Evolutionary conservation across 2,797 vertebrate species (phyloP), one percentile per base, ranked within the genome.

Genomic region (Tokudaia muenninki): DNA sequence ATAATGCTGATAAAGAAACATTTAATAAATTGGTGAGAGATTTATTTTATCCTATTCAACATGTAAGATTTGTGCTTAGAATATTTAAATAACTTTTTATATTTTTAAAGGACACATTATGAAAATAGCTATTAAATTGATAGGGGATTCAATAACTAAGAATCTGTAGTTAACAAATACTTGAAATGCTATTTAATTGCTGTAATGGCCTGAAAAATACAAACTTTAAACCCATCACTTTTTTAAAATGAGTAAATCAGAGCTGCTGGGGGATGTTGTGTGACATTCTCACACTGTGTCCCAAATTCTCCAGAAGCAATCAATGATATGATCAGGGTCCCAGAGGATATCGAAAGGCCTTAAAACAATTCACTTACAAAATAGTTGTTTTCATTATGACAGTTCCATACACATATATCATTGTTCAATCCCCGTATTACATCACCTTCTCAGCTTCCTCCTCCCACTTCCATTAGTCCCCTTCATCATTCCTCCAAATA

Each of bases 41-140:
- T 59, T 8, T 75, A 72, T 77, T 83, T 44, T 37, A 44, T 92
- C 14, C 21, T 70, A 57, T n/a, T 22, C 57, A 79, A 79, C 22
- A 70, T 1, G 21, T 26, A 52, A 8, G n/a, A 44, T 57, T 77
- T 29, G 17, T 72, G 77, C 87, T 92, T 61, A 83, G 19, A 93
- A 61, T 75, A 90, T 52, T 77, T 70, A 82, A 87, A 92, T n/a
- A 89, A 52, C 22, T 17, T 2, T 6, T 61, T 61, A 61, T 74
- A 47, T 7, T 50, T 78, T 6, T 37, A 90, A 82, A 86, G 87
- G 5, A 61, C 29, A 90, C 59, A 34, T 13, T 74, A 26, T 6
- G 37, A 47, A 74, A 92, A 91, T 57, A 21, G 26, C 22, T 78
- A 80, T 87, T 44, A 81, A 89, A 81, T 57, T 57, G 88, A 50